Conservation (phyloP, 2,113 vertebrate genomes). For the Clarias macrocephalus region DNA sequence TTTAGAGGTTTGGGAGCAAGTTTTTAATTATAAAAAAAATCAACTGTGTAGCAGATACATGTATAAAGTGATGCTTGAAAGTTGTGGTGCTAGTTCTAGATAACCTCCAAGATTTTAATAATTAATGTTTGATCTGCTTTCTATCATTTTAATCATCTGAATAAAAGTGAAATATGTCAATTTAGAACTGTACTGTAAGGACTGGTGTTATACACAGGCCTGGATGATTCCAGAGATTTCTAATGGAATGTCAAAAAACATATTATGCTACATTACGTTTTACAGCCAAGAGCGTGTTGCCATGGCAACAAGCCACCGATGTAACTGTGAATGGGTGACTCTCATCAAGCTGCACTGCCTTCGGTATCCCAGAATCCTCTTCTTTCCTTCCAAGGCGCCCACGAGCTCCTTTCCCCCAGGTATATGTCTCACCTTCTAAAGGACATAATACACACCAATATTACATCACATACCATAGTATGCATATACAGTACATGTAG, state of each 20-base stretch:
- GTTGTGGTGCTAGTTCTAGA: background rate
- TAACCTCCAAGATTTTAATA: background rate
- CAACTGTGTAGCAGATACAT: background rate
- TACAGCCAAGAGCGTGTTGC: slow-evolving; percentile 92
- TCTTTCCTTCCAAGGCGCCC: slow-evolving; percentile 93
- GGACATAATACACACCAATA: slow-evolving; percentile 1
- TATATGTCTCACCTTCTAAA: slow-evolving; percentile 90
- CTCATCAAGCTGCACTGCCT: slow-evolving; percentile 87
- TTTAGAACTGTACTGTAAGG: background rate
- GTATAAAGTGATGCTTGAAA: background rate
- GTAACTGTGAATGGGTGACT: slow-evolving; percentile 85
- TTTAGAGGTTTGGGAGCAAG: background rate
- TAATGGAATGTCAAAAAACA: slow-evolving; percentile 44
- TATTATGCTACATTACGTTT: slow-evolving; percentile 83
- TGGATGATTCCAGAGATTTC: slow-evolving; percentile 26
- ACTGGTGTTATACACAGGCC: background rate
- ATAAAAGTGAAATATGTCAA: background rate
- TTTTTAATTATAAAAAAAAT: background rate
- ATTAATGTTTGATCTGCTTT: background rate
- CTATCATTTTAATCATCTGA: background rate
- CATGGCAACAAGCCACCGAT: slow-evolving; percentile 96
- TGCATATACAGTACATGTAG: background rate
- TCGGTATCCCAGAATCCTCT: slow-evolving; percentile 83
- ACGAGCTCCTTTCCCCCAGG: slow-evolving; percentile 96
- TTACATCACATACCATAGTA: background rate